Percentiles rank a stretch among this genome's conserved stretches.
Evolutionary conservation across 2,888 invertebrate species (phyloP).

Genomic region (Platerodrilus igneus): DNA sequence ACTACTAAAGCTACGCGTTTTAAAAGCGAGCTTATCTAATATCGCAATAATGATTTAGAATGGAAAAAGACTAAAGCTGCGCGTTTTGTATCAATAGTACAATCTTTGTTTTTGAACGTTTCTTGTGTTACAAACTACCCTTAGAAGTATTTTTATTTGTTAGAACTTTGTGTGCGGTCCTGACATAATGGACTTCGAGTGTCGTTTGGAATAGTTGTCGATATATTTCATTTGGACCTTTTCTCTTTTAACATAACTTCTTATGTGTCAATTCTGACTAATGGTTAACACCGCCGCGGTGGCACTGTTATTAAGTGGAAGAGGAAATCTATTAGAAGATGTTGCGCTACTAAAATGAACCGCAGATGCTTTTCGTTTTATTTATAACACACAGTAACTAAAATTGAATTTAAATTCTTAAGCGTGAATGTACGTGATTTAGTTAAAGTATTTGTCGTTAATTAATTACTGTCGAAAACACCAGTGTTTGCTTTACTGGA

Average conservation of each 20-base stretch:
- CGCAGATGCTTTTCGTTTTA: conserved; percentile 17
- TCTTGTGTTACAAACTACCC: conserved; percentile 14
- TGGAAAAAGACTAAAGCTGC: no score
- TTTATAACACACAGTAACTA: no score
- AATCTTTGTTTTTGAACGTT: no score
- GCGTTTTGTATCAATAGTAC: no score
- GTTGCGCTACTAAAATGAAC: conserved; percentile 30
- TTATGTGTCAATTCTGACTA: conserved; percentile 44
- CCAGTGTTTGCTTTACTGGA: no score
- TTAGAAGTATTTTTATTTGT: conserved; percentile 20
- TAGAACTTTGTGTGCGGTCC: conserved; percentile 27
- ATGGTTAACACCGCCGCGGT: conserved; percentile 40
- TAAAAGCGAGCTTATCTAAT: no score
- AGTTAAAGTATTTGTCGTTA: no score
- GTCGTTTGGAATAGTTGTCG: conserved; percentile 39
- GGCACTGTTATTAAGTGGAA: conserved; percentile 42
- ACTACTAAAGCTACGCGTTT: no score
- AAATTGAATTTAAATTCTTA: no score
- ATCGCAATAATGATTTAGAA: no score
- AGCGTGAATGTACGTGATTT: no score
- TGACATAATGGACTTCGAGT: conserved; percentile 31
- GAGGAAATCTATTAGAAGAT: conserved; percentile 43
- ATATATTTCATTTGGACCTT: conserved; percentile 42
- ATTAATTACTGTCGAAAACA: no score
- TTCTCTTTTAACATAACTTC: conserved; percentile 42